Conservation (phyloP, 1,140 invertebrate genomes). For the Lineus longissimus region DNA sequence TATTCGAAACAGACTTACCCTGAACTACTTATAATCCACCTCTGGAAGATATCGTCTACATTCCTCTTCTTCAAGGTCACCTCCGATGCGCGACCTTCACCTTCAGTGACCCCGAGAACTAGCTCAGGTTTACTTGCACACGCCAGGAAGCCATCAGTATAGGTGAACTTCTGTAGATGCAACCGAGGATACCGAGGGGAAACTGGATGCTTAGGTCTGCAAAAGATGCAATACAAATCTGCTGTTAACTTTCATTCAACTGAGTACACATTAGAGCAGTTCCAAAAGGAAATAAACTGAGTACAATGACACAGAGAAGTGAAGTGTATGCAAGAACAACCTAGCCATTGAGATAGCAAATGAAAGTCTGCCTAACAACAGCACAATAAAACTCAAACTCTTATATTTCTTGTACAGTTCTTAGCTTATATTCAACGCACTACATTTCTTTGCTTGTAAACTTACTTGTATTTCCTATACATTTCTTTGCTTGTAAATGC, state of each 20-base stretch:
- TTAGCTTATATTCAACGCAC: no score
- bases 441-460: not conserved
- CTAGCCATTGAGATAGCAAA: no score
- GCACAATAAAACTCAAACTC: no score
- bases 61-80: conserved; percentile 42
- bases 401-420: no score
- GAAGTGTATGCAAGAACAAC: no score
- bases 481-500: conserved; percentile 43
- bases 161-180: conserved; percentile 44
- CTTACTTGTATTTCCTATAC: conserved; percentile 48
- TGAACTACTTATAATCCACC: conserved; percentile 45
- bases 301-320: no score
- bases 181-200: conserved; percentile 30
- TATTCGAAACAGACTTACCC: no score
- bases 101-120: conserved; percentile 37
- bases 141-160: conserved; percentile 46
- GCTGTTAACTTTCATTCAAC: no score
- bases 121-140: conserved; percentile 33
- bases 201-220: conserved; percentile 31
- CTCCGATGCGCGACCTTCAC: conserved; percentile 38
- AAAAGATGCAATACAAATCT: no score
- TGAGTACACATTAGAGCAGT: no score
- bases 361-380: no score
- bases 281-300: no score
- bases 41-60: conserved; percentile 47